Base-by-base conservation (phyloP, 1,140 invertebrate genomes). In the Drosophila bipectinata region DNA sequence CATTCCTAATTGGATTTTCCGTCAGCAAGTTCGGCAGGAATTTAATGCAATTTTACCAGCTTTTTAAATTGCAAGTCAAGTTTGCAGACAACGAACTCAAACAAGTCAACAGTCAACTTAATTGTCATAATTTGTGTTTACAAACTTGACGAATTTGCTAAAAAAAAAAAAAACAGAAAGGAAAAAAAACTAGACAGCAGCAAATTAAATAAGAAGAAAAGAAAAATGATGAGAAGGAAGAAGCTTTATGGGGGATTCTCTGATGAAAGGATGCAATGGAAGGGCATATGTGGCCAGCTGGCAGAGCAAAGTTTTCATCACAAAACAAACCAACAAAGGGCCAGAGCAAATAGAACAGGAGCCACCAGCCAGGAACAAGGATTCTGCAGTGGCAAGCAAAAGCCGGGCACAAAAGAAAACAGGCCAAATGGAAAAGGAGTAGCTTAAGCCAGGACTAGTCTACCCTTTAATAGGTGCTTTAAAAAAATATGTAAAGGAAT, bases 81-180 rank as follows among this genome's bases (percentile, higher is more conserved):
- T 87, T 87, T 78, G 55, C 82, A 75, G 82, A 81, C 64, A 69
- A 39, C 58, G 48, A 61, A 61, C 49, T 64, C 71, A 76, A 79
- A 82, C 82, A 87, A 81, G 55, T 53, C 61, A 67, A 61, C 73
- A 87, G 78, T 81, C 66, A 88, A 88, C 72, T 88, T 88, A 88
- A 88, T 88, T 88, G 83, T 88, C 84, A 88, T 88, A 88, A 88
- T 88, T 88, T 88, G 72, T 88, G 76, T 88, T 88, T 79, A 79
- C 83, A 71, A 88, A 82, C 83, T 74, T 83, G 83, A 88, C 79
- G 83, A 88, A 83, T 77, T 83, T 72, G 57, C 79, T 63, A 66
- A 77, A 63, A 67, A 45, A 48, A 32, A 30, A 54, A 44, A 41
- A 45, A 28, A n/a, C 4, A 24, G 30, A n/a, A 34, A 12, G 18